phyloP scores from a whole-genome alignment of 2,888 invertebrate species.

The Apamea anceps region DNA sequence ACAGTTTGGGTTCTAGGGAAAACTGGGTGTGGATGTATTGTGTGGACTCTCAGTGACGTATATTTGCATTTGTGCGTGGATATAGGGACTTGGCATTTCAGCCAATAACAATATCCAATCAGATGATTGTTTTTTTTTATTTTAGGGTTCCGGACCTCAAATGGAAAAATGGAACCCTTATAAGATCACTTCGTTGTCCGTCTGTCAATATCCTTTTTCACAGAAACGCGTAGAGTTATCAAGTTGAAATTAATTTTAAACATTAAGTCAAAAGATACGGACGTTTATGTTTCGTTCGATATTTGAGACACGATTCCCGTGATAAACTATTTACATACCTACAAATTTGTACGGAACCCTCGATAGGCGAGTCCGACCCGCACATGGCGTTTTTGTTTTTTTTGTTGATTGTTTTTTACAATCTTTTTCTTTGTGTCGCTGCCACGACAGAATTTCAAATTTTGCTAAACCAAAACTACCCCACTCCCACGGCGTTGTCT shows the following conservation, averaged over 20 bases:
- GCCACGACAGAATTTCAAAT: background rate
- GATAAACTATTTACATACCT: too few relatives aligned
- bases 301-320: too few relatives aligned
- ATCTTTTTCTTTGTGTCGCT: background rate
- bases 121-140: background rate
- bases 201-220: too few relatives aligned
- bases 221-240: too few relatives aligned
- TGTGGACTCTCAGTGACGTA: conserved; percentile 7
- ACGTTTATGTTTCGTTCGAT: too few relatives aligned
- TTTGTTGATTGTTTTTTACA: background rate
- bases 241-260: too few relatives aligned
- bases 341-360: too few relatives aligned
- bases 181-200: too few relatives aligned
- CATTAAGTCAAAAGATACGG: too few relatives aligned
- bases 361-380: too few relatives aligned
- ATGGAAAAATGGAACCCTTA: too few relatives aligned
- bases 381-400: background rate
- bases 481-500: background rate
- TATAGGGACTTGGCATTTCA: background rate
- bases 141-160: too few relatives aligned
- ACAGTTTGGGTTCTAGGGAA: background rate
- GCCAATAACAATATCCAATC: background rate
- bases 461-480: background rate
- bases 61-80: conserved; percentile 6
- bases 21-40: conserved; percentile 31